These are phyloP conservation scores for Hedychridium roseum DNA, from an alignment of 2,888 invertebrate species.

Conservation along the genomic window DNA sequence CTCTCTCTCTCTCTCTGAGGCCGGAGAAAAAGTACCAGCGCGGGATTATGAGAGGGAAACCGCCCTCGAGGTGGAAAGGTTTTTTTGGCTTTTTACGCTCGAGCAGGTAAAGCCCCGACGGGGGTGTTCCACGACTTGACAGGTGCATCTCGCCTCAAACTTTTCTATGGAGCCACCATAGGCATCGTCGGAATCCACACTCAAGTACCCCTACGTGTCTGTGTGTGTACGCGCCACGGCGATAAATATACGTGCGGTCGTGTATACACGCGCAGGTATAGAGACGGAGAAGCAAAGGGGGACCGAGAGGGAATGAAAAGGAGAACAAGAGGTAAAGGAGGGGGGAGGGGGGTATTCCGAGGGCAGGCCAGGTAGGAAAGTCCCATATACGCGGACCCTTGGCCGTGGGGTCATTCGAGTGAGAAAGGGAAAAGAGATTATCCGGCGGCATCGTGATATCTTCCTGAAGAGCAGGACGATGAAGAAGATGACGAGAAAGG, in stretches of 20 bases:
- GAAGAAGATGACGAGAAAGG: neutral
- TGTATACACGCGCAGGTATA: slow-evolving; percentile 1
- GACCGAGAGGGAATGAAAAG: neutral
- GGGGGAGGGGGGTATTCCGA: slow-evolving; percentile 1
- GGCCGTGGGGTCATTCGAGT: slow-evolving; percentile 30
- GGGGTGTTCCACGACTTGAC: slow-evolving; percentile 50
- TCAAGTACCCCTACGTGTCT: too few relatives aligned
- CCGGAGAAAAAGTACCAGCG: slow-evolving; percentile 28
- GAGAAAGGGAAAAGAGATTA: slow-evolving; percentile 29
- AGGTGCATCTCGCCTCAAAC: slow-evolving; percentile 48
- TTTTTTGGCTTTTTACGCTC: slow-evolving; percentile 48
- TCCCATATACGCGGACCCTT: slow-evolving; percentile 24
- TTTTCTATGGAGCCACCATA: slow-evolving; percentile 6
- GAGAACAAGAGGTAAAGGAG: neutral
- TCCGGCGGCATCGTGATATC: slow-evolving; percentile 12
- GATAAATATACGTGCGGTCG: neutral
- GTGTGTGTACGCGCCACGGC: too few relatives aligned
- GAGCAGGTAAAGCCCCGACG: slow-evolving; percentile 45
- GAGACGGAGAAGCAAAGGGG: too few relatives aligned
- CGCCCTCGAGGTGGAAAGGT: slow-evolving; percentile 33
- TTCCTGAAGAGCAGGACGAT: neutral
- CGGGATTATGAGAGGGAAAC: slow-evolving; percentile 39
- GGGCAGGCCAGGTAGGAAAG: slow-evolving; percentile 32
- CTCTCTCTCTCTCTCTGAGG: slow-evolving; percentile 3
- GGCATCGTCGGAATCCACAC: slow-evolving; percentile 4